phyloP scores from a whole-genome alignment of 2,888 invertebrate species.

The Tetrapedia diversipes region DNA sequence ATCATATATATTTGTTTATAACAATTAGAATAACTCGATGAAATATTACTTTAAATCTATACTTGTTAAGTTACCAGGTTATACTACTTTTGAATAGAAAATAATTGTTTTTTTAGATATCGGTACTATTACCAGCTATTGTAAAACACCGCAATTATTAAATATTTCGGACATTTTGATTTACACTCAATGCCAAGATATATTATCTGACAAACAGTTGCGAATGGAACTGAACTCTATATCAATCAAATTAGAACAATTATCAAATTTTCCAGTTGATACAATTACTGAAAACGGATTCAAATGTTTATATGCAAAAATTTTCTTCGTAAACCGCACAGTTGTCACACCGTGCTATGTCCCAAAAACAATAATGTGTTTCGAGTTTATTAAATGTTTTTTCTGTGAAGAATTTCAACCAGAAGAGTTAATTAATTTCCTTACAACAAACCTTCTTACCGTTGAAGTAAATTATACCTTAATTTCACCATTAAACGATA shows the following conservation, averaged over 20 bases:
- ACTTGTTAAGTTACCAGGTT: not conserved
- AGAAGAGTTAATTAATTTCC: constrained; percentile 39
- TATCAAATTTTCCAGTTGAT: constrained; percentile 42
- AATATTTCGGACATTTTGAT: constrained; percentile 31
- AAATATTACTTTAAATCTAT: not conserved
- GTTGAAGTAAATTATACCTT: constrained; percentile 34
- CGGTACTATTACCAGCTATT: constrained; percentile 33
- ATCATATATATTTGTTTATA: no score
- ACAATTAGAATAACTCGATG: no score
- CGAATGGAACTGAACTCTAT: constrained; percentile 43
- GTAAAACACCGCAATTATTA: not conserved
- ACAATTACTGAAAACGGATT: constrained; percentile 21
- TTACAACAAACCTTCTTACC: constrained; percentile 31
- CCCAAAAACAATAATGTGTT: constrained; percentile 22
- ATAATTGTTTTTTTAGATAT: constrained; percentile 35
- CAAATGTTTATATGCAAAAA: constrained; percentile 37
- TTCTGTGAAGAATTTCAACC: constrained; percentile 36
- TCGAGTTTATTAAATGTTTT: constrained; percentile 47
- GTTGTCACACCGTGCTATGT: constrained; percentile 35
- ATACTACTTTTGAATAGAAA: not conserved
- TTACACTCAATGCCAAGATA: constrained; percentile 34
- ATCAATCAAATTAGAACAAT: constrained; percentile 46
- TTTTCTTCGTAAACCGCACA: constrained; percentile 26
- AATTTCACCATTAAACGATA: not conserved
- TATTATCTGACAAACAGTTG: constrained; percentile 26